Evolutionary conservation across 1,140 invertebrate species (phyloP), one percentile per base, ranked within the genome.

Genomic region (Acromyrmex echinatior): DNA sequence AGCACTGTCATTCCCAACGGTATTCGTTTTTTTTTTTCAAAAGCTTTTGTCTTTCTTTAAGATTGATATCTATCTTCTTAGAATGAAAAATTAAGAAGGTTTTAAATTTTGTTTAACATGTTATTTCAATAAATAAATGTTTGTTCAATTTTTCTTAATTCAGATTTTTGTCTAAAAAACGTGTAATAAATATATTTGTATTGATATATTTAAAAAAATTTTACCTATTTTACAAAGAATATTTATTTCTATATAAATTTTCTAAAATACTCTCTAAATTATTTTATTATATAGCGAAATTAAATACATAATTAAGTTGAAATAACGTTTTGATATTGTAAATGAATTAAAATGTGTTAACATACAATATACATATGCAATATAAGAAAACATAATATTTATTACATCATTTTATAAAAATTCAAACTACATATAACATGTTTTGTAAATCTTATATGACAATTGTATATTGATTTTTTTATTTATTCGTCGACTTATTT

Each of bases 1-100:
- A 73, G 12, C 49, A 86, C 16, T 79, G 70, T 58, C 31, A 21
- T 65, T 73, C 28, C 45, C 39, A 65, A 56, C 18, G 60, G 16
- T n/a, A 74, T 76, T 6, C 3, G 14, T 39, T 39, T 35, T 74
- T n/a, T 73, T 62, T 62, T 71, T 74, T 39, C 16, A 21, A 25
- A 68, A 80, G 63, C 25, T 51, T 31, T 56, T 12, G n/a, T 45
- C 21, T 35, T 25, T 62, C 39, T 9, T 49, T 25, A 56, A 58
- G 16, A 51, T 74, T 39, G 10, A 71, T 16, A n/a, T 25, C 0
- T 70, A 14, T 51, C 16, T 25, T 45, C 0, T 65, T 21, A 18
- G 39, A 25, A 39, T 9, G 7, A 58, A 35, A 0, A 35, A 35
- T 21, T 4, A 2, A 39, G 58, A 31, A 31, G n/a, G 2, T 18